phyloP scores from a whole-genome alignment of 2,888 invertebrate species.

The Xanthostigma xanthostigma region DNA sequence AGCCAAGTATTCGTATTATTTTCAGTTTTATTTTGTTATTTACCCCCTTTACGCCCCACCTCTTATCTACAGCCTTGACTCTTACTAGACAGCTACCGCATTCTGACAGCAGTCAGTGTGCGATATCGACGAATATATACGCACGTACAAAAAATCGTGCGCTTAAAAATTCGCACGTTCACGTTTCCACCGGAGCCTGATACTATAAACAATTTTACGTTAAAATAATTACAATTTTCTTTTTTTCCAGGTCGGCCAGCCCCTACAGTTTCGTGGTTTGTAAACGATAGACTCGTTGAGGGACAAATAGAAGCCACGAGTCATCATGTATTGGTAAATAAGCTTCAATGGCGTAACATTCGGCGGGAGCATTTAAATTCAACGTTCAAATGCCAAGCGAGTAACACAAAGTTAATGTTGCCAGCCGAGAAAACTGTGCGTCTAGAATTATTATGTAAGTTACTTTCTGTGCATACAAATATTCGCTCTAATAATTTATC shows the following conservation, averaged over 20 bases:
- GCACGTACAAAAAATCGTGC: too few relatives aligned
- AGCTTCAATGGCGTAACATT: conserved; percentile 57
- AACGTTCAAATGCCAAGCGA: conserved; percentile 75
- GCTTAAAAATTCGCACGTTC: too few relatives aligned
- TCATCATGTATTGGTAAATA: conserved; percentile 64
- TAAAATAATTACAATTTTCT: neutral
- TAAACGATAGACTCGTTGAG: conserved; percentile 54
- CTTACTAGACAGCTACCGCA: too few relatives aligned
- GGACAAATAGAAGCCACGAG: conserved; percentile 54
- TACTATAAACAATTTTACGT: too few relatives aligned
- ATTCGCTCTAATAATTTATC: too few relatives aligned
- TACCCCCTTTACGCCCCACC: too few relatives aligned
- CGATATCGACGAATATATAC: too few relatives aligned
- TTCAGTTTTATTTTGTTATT: too few relatives aligned
- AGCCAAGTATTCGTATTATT: too few relatives aligned
- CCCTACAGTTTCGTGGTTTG: conserved; percentile 74
- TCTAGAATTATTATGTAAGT: conserved; percentile 73
- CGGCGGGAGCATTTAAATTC: conserved; percentile 66
- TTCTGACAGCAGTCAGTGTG: too few relatives aligned
- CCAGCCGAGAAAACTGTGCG: conserved; percentile 71
- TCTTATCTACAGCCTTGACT: too few relatives aligned
- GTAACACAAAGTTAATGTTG: conserved; percentile 73
- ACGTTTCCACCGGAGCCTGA: too few relatives aligned
- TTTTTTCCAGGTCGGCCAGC: conserved; percentile 55
- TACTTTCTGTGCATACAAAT: conserved; percentile 1